Base-by-base conservation (phyloP, 2,797 vertebrate genomes). In the Eospalax fontanierii region DNA sequence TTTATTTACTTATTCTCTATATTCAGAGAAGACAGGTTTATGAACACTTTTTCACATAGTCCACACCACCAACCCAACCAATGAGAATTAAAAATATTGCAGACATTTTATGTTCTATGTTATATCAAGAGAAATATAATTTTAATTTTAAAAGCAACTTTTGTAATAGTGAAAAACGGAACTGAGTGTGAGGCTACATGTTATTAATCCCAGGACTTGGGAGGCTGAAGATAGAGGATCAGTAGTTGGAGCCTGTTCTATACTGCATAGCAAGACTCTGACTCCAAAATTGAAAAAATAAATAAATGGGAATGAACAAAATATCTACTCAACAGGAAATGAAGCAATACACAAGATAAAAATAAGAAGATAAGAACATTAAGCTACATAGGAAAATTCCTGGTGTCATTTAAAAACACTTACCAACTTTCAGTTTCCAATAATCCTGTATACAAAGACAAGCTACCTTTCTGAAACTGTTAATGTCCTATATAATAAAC, bases 281-380 rank as follows among this genome's bases (percentile, higher is more conserved):
- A 43, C 22, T n/a, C 57, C 7, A 75, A 33, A 33, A 24, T 7
- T 7, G 2, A 11, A 59, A 61, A 14, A 68, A 19, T 81, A 50
- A 70, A 92, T n/a, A 95, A 92, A 73, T 84, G 38, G 4, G 66
- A 94, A 87, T 71, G 35, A 94, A 94, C 65, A 87, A 89, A 94
- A 12, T 90, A 61, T 86, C 43, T 97, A 54, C 66, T 30, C 38
- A 40, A 82, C 63, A 38, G 10, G 11, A 61, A 78, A 93, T 65
- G 46, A 0, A 30, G 91, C 2, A 4, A 6, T 74, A 87, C 82
- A 40, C 28, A 50, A 80, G 86, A 66, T 46, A 91, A 6, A 75
- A 86, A 57, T 65, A 59, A 6, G 26, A 80, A 63, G 6, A 85
- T 57, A 79, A 59, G 5, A 84, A 87, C 85, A 92, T 78, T 50